Base-by-base conservation (phyloP, 2,113 vertebrate species). In the Eublepharis macularius region DNA sequence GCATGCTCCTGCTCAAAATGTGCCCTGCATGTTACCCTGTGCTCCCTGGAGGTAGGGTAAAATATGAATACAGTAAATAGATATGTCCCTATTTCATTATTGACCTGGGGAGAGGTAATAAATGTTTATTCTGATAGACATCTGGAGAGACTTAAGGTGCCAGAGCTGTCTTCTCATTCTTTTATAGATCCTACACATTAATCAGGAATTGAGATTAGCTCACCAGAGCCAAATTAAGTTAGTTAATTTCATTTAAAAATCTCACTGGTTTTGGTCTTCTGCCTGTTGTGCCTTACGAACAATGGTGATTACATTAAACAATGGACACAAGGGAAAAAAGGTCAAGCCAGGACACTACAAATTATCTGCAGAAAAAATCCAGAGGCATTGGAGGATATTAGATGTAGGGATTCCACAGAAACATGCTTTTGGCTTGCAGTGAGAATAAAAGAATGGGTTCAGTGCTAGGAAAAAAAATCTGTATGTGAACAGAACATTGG, bases 291-390 rank as follows among this genome's bases (percentile, higher is more conserved):
- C 43, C 41, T 49, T 65, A 11, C 41, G 47, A 63, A 80, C 32
- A 72, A n/a, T 26, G n/a, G 54, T 54, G 74, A 65, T 70, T 80
- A 43, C 24, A n/a, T 75, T 49, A 65, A 80, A 73, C 66, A 75
- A 83, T 83, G 57, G 21, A 65, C 29, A n/a, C 36, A 4, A 29
- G 43, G 2, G 32, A 63, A 34, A 74, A 32, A n/a, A 63, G 36
- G 51, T 80, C 54, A 39, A 80, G 57, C 84, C 43, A 86, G 70
- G 77, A 66, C 54, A 85, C 14, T 80, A 24, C 14, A 73, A 72
- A 73, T 51, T 45, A 63, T 32, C 76, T 60, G 66, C 17, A 60
- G 29, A 19, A 54, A 49, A 2, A 29, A n/a, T 24, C 76, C 41
- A 68, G 57, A 57, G 70, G 63, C 39, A 49, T 76, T 32, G 7